A percentile compares a stretch with the other conserved stretches of the same genome.
These are phyloP conservation scores for Pentalonia nigronervosa DNA, from an alignment of 1,140 invertebrate genomes.

Conservation along the genomic window DNA sequence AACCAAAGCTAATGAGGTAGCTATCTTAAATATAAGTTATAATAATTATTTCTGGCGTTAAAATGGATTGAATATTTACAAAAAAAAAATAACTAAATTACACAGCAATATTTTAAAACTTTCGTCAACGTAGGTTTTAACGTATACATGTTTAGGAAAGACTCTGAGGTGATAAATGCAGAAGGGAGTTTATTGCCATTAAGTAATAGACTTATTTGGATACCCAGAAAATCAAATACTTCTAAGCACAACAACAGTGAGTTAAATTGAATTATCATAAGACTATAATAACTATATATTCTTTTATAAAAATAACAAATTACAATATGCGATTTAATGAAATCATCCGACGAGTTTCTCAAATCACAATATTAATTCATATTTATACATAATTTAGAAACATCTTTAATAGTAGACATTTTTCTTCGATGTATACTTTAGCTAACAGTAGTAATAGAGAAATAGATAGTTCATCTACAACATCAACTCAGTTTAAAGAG, in stretches of 20 bases:
- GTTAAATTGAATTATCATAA: neutral
- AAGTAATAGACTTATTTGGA: neutral
- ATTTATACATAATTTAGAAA: neutral
- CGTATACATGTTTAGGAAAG: neutral
- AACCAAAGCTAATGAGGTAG: neutral
- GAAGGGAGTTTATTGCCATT: no score
- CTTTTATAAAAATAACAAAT: neutral
- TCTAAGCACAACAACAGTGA: neutral
- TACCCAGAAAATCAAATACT: neutral
- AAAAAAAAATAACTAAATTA: neutral
- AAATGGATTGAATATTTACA: neutral
- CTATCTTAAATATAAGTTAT: neutral
- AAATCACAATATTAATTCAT: neutral
- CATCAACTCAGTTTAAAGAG: neutral
- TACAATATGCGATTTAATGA: neutral
- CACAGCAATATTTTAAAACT: neutral
- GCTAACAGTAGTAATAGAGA: neutral
- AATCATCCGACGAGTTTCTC: neutral
- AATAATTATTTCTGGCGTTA: neutral
- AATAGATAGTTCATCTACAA: neutral
- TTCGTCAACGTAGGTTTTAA: neutral
- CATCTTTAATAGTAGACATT: neutral
- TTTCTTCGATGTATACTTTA: neutral
- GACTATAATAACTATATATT: neutral
- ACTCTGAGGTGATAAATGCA: no score